phyloP scores from a whole-genome alignment of 2,113 vertebrate genomes.

The Pygathrix nemaeus region DNA sequence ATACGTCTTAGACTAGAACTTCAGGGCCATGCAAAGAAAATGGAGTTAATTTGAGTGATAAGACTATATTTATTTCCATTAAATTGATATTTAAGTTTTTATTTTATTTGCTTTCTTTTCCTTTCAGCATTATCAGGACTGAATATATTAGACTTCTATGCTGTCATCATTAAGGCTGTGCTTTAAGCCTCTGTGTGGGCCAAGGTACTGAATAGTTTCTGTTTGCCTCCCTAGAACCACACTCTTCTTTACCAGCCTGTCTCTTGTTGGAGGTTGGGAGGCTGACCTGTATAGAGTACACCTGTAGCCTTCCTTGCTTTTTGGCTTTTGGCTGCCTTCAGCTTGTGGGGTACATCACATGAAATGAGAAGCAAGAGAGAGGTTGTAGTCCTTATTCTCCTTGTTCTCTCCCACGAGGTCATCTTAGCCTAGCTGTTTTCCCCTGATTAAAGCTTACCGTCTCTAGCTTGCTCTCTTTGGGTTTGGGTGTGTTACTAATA shows the following conservation, averaged over 20 bases:
- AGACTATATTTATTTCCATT: neutral
- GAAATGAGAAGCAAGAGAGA: neutral
- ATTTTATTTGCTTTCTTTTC: neutral
- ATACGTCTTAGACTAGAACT: neutral
- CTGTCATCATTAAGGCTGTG: neutral
- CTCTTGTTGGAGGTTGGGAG: neutral
- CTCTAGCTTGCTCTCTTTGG: neutral
- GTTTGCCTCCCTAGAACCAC: neutral
- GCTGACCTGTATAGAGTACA: too few species aligned
- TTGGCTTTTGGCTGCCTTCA: neutral
- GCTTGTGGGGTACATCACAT: accelerated
- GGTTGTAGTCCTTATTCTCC: neutral
- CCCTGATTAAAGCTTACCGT: neutral
- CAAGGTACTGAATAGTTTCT: neutral
- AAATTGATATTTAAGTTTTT: neutral
- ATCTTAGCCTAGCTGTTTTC: neutral
- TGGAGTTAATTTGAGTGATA: neutral
- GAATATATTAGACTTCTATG: neutral
- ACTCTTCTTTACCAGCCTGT: neutral
- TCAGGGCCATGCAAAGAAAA: neutral
- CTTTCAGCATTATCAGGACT: neutral
- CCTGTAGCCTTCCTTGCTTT: neutral
- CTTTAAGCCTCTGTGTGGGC: neutral
- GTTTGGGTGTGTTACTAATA: neutral
- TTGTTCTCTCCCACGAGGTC: neutral